Base-by-base conservation (phyloP, 2,888 invertebrate species). In the Epiblema foenella region DNA sequence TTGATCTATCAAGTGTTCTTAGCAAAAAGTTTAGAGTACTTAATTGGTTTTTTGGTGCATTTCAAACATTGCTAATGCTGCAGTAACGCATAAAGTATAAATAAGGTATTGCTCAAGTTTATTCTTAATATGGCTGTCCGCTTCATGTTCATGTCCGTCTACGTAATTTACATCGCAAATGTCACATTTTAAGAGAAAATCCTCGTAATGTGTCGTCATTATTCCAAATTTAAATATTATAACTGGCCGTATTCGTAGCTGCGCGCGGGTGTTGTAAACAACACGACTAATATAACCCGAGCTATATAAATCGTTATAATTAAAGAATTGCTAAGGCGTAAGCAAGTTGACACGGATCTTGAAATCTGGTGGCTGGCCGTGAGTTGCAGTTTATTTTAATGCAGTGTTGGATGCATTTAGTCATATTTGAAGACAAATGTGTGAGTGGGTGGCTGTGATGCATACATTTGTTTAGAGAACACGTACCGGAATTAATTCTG, bases 361-460 rank as follows among this genome's bases (percentile, higher is more conserved):
- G 52, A 58, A 33, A 60, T 29, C 65, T 77, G 77, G 76, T 73
- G 72, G 62, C 42, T 73, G 71, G 57, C 69, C 65, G 73, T 74
- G 74, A 69, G 15, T n/a, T 54, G 73, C 69, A 78, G 73, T 80
- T 82, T 89, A 90, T 89, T 87, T 88, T 78, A 77, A 82, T 78
- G 77, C 74, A 66, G 78, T 77, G 89, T 90, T 82, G 89, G 89
- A 74, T 82, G 76, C 75, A 75, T 75, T 75, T 79, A 82, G 83
- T 85, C 84, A 88, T 84, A 83, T 85, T 85, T 15, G 24, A 17
- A 60, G 10, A 49, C 24, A 49, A 11, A n/a, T 46, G 59, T 24
- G n/a, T 46, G 46, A 24, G 60, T 46, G 46, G 24, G 39, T n/a
- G 24, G 42, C 46, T 10, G 10, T 24, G 29, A 10, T 15, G 17